Evolutionary conservation across 2,797 vertebrate genomes (phyloP).

Genomic region (Ptychobarbus kaznakovi): DNA sequence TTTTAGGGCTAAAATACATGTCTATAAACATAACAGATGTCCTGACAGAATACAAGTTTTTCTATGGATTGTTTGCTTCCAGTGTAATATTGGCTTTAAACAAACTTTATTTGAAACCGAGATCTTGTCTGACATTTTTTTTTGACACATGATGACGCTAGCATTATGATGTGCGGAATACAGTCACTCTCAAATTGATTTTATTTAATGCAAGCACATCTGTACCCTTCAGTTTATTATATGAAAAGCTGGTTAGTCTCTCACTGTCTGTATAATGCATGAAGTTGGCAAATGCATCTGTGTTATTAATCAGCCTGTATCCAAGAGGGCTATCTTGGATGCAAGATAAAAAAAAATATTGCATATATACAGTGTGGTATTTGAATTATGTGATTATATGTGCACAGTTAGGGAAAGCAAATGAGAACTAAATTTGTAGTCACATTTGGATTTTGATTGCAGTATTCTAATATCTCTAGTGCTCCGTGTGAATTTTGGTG

Average conservation of each 20-base stretch:
- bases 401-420: background rate
- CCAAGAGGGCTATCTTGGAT: background rate
- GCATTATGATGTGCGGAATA: background rate
- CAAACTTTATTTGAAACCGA: background rate
- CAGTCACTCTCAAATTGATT: background rate
- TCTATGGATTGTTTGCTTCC: background rate
- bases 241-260: background rate
- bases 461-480: background rate
- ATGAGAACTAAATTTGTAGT: background rate
- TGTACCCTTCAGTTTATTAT: background rate
- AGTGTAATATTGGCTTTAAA: background rate
- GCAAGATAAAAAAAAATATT: background rate
- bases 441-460: background rate
- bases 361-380: background rate
- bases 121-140: background rate
- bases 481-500: background rate
- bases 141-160: background rate
- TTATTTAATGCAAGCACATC: background rate
- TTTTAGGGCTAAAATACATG: background rate
- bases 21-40: background rate
- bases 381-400: background rate
- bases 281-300: background rate
- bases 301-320: background rate
- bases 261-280: background rate
- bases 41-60: background rate